Base-by-base conservation (phyloP, 2,797 vertebrate genomes). In the Syngnathus acus region DNA sequence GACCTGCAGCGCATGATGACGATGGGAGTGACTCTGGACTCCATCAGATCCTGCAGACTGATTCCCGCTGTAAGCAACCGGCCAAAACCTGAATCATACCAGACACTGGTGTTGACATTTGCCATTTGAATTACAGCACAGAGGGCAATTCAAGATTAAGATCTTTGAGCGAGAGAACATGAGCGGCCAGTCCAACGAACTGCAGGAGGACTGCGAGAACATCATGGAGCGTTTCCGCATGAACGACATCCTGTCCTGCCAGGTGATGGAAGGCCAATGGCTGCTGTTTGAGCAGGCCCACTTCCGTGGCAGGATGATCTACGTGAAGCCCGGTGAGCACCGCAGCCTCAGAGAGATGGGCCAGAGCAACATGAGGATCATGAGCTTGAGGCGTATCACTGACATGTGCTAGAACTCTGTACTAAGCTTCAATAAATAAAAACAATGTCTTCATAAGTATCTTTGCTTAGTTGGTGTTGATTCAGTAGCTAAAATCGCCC, bases 251-350 rank as follows among this genome's bases (percentile, higher is more conserved):
- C 53, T 72, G 87, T 91, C 90, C 80, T 76, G 82, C 73, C 9
- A 90, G 1, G 89, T 92, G 79, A 82, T 89, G 88, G 89, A 91
- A 1, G 89, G 89, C 38, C 86, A 91, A 78, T 91, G 90, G 90
- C 86, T 92, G 78, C 78, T 92, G 84, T 91, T 88, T 26, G 87
- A 92, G 80, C 90, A 91, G 65, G 39, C 89, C 74, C 66, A 89
- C 26, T 92, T 72, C 86, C 90, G 87, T 78, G 90, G 90, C 74
- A 90, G 74, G 73, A 84, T 86, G 90, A 80, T 85, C 62, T 90
- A 90, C 82, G 4, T 92, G 75, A 91, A 85, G 72, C 90, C 89
- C 0, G 89, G 91, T 16, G 91, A 92, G 82, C 89, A 92, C 89
- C 89, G 82, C 77, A 91, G 68, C 88, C 89, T 90, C 86, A 90